These are phyloP conservation scores for Hirtodrosophila confusa DNA, from an alignment of 2,888 invertebrate genomes.

Conservation along the genomic window DNA sequence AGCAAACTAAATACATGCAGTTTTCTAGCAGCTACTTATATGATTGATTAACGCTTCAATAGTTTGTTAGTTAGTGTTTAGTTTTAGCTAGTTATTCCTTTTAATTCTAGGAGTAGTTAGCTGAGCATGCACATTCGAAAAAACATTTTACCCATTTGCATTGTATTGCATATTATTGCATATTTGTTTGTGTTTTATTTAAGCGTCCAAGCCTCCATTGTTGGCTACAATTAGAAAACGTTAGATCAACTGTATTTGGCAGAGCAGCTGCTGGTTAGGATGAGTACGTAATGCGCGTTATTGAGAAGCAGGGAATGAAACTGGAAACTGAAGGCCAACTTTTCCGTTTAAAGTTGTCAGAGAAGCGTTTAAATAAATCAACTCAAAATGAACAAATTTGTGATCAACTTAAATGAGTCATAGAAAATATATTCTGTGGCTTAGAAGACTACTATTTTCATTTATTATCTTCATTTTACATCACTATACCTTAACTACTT, in stretches of 20 bases:
- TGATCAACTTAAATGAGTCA: too few species aligned
- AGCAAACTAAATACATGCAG: slow-evolving; percentile 59
- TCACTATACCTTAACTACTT: too few species aligned
- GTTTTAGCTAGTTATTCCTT: not conserved
- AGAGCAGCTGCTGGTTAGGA: slow-evolving; percentile 43
- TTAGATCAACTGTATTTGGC: slow-evolving; percentile 63
- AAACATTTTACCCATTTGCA: slow-evolving; percentile 82
- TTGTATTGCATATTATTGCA: slow-evolving; percentile 58
- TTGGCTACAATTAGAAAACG: slow-evolving; percentile 83
- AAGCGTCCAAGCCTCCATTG: slow-evolving; percentile 85
- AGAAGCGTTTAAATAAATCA: not conserved
- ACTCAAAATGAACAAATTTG: not conserved
- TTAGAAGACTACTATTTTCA: too few species aligned
- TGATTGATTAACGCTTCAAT: slow-evolving; percentile 9
- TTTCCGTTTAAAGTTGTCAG: not conserved
- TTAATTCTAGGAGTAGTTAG: slow-evolving; percentile 17
- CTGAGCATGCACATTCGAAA: slow-evolving; percentile 73
- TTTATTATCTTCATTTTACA: too few species aligned
- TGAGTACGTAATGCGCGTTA: slow-evolving; percentile 16
- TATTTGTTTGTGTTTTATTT: slow-evolving; percentile 82
- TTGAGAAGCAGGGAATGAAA: slow-evolving; percentile 38
- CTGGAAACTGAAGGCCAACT: not conserved
- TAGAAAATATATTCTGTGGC: too few species aligned
- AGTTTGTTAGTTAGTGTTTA: slow-evolving; percentile 25
- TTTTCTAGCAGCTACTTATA: slow-evolving; percentile 25